Conservation (phyloP, 2,888 invertebrate species). For the Pammene fasciana region DNA sequence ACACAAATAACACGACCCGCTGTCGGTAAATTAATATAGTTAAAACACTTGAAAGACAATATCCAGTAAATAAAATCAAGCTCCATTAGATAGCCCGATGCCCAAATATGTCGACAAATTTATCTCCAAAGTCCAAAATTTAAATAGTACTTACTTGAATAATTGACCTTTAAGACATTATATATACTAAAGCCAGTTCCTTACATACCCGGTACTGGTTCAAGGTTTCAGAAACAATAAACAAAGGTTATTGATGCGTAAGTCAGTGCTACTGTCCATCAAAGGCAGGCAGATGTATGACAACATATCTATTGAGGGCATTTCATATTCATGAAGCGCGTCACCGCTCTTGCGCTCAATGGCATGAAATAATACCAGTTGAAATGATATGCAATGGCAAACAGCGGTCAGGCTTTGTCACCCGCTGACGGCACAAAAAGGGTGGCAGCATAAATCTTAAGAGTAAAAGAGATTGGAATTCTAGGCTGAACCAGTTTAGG, state of each 20-base stretch:
- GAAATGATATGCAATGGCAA: conserved; percentile 59
- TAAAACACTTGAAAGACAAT: neutral
- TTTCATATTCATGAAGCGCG: conserved; percentile 75
- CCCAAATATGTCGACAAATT: neutral
- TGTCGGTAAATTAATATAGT: neutral
- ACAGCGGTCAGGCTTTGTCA: conserved; percentile 41
- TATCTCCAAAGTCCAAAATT: neutral
- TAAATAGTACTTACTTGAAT: conserved; percentile 1
- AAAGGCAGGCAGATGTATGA: conserved; percentile 65
- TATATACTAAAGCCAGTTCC: conserved; percentile 43
- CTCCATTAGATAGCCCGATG: neutral
- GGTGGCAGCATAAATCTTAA: conserved; percentile 32
- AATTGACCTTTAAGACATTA: conserved; percentile 42
- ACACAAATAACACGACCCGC: neutral
- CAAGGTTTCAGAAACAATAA: conserved; percentile 66
- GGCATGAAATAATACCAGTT: conserved; percentile 68
- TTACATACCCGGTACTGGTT: conserved; percentile 51
- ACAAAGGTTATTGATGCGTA: conserved; percentile 67
- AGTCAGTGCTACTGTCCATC: conserved; percentile 62
- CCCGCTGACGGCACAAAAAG: conserved; percentile 33
- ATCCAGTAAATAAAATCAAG: neutral
- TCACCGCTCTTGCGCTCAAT: conserved; percentile 62
- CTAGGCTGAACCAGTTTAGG: conserved; percentile 15
- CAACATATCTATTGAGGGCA: conserved; percentile 76
- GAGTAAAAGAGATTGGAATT: conserved; percentile 25